Percentiles rank a stretch among this genome's conserved stretches.
These are phyloP conservation scores for Lacerta viridis DNA, from an alignment of 2,797 vertebrate genomes.

Conservation along the genomic window DNA sequence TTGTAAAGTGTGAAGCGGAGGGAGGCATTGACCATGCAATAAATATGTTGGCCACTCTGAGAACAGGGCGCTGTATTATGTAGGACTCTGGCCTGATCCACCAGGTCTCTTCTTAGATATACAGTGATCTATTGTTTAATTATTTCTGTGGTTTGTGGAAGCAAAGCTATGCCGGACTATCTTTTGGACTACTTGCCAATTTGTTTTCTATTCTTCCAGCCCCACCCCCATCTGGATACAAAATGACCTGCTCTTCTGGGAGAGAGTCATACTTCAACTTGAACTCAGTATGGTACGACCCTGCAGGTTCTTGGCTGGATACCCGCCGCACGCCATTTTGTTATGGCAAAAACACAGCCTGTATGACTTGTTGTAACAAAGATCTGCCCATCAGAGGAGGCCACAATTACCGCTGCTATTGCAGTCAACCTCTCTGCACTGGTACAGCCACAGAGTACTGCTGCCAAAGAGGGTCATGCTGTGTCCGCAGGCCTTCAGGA, in stretches of 20 bases:
- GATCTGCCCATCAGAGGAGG: not conserved
- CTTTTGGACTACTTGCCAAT: too few relatives aligned
- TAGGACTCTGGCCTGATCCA: too few relatives aligned
- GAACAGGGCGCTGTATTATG: too few relatives aligned
- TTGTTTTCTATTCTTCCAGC: not conserved
- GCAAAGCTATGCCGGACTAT: too few relatives aligned
- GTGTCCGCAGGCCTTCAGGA: not conserved
- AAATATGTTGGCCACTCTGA: too few relatives aligned
- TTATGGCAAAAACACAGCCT: rapidly evolving
- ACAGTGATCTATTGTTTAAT: too few relatives aligned
- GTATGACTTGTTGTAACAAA: rapidly evolving
- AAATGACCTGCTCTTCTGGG: not conserved
- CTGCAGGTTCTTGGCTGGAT: not conserved
- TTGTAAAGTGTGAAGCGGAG: too few relatives aligned
- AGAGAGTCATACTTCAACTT: conserved; percentile 30
- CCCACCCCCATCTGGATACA: rapidly evolving
- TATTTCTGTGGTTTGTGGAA: too few relatives aligned
- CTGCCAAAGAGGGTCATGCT: too few relatives aligned
- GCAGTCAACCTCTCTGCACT: not conserved
- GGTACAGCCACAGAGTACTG: not conserved
- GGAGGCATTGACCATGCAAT: too few relatives aligned
- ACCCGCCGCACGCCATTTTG: rapidly evolving
- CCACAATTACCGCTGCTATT: not conserved
- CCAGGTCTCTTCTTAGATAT: too few relatives aligned
- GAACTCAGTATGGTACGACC: conserved; percentile 27